These are phyloP conservation scores for Pseudococcus jackbeardsleyi DNA, from an alignment of 2,888 invertebrate species.

Conservation along the genomic window DNA sequence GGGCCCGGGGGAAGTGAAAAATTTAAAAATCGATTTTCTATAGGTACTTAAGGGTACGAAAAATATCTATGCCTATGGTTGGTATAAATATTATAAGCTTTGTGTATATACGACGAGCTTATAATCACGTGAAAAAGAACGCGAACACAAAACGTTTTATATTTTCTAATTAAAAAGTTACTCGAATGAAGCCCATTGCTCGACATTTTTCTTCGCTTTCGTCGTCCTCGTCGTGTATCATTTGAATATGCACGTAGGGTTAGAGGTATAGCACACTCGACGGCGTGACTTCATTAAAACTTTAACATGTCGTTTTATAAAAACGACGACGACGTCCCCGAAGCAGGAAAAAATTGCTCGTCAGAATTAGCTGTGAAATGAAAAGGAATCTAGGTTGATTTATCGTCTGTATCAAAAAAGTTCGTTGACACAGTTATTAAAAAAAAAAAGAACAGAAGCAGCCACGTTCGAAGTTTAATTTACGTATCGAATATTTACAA, in stretches of 20 bases:
- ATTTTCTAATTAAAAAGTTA: conserved; percentile 43
- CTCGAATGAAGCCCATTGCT: conserved; percentile 23
- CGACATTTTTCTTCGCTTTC: neutral
- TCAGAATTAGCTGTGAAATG: conserved; percentile 42
- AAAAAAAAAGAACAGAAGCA: neutral
- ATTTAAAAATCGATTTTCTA: too few species aligned
- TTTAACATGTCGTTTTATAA: conserved; percentile 39
- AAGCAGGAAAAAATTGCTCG: conserved; percentile 22
- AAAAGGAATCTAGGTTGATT: conserved; percentile 51
- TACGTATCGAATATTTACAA: neutral
- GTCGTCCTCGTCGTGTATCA: neutral
- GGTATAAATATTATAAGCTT: too few species aligned
- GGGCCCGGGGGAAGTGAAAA: too few species aligned
- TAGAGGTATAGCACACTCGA: neutral
- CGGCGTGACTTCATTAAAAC: conserved; percentile 50
- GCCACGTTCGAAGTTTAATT: neutral
- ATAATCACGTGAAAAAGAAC: neutral
- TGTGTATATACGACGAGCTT: too few species aligned
- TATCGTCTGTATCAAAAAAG: conserved; percentile 29
- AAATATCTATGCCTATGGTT: too few species aligned
- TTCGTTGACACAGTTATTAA: conserved; percentile 42
- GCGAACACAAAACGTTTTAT: conserved; percentile 39
- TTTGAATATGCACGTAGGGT: neutral
- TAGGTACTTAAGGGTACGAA: too few species aligned
- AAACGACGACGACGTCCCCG: conserved; percentile 13